Percentiles rank a stretch among this genome's conserved stretches.
Conservation (phyloP, 2,888 invertebrate genomes). For the Lamellibrachia satsuma region DNA sequence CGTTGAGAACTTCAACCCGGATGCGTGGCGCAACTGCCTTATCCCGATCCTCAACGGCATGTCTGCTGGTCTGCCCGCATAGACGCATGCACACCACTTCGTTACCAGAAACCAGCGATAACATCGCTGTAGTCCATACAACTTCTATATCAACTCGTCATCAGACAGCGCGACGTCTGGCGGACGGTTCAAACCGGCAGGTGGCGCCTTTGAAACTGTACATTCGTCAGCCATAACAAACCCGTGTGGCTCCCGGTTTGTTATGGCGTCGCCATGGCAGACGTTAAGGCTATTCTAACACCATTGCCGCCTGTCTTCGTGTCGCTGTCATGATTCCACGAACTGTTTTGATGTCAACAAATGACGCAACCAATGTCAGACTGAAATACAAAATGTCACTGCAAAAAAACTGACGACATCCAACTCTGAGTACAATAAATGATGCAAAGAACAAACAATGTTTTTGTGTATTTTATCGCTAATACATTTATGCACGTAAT, state of each 20-base stretch:
- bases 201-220: not conserved
- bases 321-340: not conserved
- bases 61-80: not conserved
- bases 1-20: not conserved
- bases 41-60: not conserved
- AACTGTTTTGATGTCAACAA: not conserved
- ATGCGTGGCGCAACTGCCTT: not conserved
- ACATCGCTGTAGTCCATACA: not conserved
- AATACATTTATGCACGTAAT: not conserved
- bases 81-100: constrained; percentile 17
- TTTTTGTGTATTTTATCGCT: not conserved
- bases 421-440: not conserved
- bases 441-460: not conserved
- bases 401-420: not conserved
- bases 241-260: not conserved
- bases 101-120: not conserved
- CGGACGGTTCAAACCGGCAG: not conserved
- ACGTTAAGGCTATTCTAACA: not conserved
- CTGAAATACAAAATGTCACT: not conserved
- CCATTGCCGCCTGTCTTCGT: not conserved
- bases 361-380: not conserved
- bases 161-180: not conserved
- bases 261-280: not conserved
- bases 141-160: not conserved
- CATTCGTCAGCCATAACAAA: not conserved